Evolutionary conservation across 1,140 invertebrate genomes (phyloP).

Genomic region (Phenacoccus solenopsis): DNA sequence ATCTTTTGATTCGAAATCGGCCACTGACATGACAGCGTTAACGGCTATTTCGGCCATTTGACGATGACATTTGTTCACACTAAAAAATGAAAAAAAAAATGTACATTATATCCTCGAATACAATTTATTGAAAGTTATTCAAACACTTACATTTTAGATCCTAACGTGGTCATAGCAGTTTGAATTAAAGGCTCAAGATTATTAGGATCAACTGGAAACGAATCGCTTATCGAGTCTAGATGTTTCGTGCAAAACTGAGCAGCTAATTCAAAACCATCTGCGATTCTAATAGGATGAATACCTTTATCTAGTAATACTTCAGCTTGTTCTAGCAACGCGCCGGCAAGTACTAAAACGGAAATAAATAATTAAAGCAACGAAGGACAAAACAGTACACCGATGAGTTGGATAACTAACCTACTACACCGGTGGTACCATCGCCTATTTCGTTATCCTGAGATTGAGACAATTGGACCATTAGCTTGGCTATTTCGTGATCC

Average conservation of each 20-base stretch:
- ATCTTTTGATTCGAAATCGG: slow-evolving; percentile 85
- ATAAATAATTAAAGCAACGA: slow-evolving; percentile 21
- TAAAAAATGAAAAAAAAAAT: slow-evolving; percentile 25
- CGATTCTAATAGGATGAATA: slow-evolving; percentile 97
- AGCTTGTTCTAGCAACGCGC: slow-evolving; percentile 91
- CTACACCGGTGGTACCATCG: slow-evolving; percentile 98
- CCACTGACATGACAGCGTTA: slow-evolving; percentile 84
- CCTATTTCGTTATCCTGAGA: slow-evolving; percentile 99
- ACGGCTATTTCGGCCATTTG: slow-evolving; percentile 99
- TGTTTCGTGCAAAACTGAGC: slow-evolving; percentile 79
- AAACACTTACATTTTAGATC: slow-evolving; percentile 89
- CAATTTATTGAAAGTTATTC: slow-evolving; percentile 14
- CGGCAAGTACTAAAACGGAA: slow-evolving; percentile 56
- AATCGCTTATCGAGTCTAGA: slow-evolving; percentile 76
- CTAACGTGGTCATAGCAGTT: slow-evolving; percentile 95
- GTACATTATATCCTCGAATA: slow-evolving; percentile 19
- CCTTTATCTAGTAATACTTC: slow-evolving; percentile 86
- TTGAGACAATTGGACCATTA: slow-evolving; percentile 95
- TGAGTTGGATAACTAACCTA: slow-evolving; percentile 43
- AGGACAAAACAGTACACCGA: not conserved
- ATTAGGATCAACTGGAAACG: slow-evolving; percentile 69
- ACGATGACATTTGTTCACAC: slow-evolving; percentile 73
- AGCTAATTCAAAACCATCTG: slow-evolving; percentile 97
- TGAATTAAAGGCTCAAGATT: slow-evolving; percentile 82
- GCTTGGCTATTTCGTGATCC: slow-evolving; percentile 94